Conservation (phyloP, 2,888 invertebrate species). For the Anoncus sp. region DNA sequence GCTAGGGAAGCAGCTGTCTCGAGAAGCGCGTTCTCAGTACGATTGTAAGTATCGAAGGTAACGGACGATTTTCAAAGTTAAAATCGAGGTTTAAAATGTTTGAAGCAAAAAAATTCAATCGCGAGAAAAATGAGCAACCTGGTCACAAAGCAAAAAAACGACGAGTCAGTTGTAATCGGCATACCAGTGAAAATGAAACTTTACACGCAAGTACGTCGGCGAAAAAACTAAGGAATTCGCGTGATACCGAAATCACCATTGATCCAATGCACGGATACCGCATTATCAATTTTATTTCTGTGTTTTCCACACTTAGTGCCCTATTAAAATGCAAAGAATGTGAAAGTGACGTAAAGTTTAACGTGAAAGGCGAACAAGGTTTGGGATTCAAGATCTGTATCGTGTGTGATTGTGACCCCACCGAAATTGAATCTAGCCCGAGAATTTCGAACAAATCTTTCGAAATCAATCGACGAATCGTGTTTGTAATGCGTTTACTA, state of each 20-base stretch:
- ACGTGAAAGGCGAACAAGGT: neutral
- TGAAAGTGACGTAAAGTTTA: neutral
- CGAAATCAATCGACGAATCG: neutral
- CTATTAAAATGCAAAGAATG: neutral
- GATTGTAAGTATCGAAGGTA: no score
- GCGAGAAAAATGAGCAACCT: no score
- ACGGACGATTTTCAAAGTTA: no score
- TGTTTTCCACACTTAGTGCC: neutral
- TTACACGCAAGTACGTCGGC: neutral
- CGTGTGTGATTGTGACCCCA: neutral
- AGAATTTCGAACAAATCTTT: neutral
- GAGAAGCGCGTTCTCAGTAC: no score
- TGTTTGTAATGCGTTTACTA: neutral
- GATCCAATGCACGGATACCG: neutral
- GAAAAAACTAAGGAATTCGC: neutral
- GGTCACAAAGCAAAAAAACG: no score
- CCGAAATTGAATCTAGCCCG: neutral
- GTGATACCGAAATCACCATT: neutral
- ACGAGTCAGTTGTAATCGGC: no score
- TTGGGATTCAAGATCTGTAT: neutral
- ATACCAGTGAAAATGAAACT: neutral
- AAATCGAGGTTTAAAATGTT: no score
- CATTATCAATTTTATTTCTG: neutral
- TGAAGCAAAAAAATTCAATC: no score
- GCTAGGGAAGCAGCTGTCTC: no score